phyloP scores from a whole-genome alignment of 23 tunicate species.

The Oikopleura vanhoeffeni region DNA sequence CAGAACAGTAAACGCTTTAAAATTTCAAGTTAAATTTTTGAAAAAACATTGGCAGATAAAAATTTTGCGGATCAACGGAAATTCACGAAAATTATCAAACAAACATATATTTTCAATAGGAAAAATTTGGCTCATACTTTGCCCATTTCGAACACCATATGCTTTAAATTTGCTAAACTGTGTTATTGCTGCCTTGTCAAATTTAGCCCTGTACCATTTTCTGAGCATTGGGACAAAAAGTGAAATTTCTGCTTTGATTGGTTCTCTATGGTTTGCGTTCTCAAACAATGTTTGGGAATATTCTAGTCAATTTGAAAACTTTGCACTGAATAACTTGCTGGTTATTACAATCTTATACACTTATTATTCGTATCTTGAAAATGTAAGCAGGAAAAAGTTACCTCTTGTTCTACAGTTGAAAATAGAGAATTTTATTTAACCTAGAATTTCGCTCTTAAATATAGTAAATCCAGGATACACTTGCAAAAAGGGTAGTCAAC shows the following conservation, averaged over 20 bases:
- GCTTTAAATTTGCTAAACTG: background rate
- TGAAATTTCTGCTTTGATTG: background rate
- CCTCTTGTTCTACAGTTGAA: too few relatives aligned
- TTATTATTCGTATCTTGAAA: background rate
- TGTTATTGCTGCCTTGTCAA: background rate
- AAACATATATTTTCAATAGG: background rate
- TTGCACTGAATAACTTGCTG: background rate
- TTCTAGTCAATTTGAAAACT: background rate
- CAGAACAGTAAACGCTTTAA: too few relatives aligned
- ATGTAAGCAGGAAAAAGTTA: too few relatives aligned
- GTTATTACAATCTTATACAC: background rate
- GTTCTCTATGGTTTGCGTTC: background rate
- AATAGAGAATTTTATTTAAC: too few relatives aligned
- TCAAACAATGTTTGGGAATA: conserved; percentile 8
- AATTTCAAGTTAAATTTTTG: too few relatives aligned
- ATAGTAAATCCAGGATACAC: too few relatives aligned
- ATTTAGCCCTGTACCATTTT: background rate
- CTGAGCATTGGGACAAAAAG: background rate
- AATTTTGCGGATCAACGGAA: too few relatives aligned
- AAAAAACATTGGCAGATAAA: too few relatives aligned
- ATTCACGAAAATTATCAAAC: too few relatives aligned
- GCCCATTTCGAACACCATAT: background rate
- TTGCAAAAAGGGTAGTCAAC: too few relatives aligned
- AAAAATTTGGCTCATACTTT: background rate
- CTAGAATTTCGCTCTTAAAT: too few relatives aligned